Base-by-base conservation (phyloP, 2,797 vertebrate genomes). In the Aplochiton taeniatus region DNA sequence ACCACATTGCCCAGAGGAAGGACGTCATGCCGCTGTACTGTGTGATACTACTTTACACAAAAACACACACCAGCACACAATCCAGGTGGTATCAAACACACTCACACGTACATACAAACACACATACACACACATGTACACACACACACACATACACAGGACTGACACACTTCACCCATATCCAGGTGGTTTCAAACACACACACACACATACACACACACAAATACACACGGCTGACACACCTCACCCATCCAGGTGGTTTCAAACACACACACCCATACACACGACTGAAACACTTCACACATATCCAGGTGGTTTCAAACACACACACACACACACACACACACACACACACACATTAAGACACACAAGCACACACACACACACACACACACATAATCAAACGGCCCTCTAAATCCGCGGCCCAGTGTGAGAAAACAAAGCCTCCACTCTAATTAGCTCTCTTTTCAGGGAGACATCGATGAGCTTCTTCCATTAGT, bases 371-470 rank as follows among this genome's bases (percentile, higher is more conserved):
- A 8, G 16, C 61, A 18, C 61, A 12, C 60, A 49, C 47, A 60
- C 17, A 48, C 58, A 48, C 56, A 58, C 41, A n/a, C 56, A n/a
- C 17, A 18, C 56, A 58, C 56, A n/a, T 31, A 31, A 18, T 31
- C 54, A 56, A 18, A 58, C 31, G 16, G n/a, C 56, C 41, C 31
- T 42, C 56, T 31, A 19, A 56, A 31, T 6, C 31, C 31, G 3
- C 2, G 31, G 31, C 2, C 31, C 2, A 3, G 31, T 31, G 31
- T 31, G 31, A 31, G 2, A 6, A 31, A 31, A 31, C 31, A 31
- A 31, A 31, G 31, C 31, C 31, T 31, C 31, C 2, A 31, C 31
- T 3, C 31, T 3, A 31, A 52, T 52, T 14, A 16, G 18, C 16
- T 14, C 41, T 50, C 9, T 57, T 12, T 42, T 13, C 49, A 31